Evolutionary conservation across 2,888 invertebrate species (phyloP), one percentile per base, ranked within the genome.

Genomic region (Neria commutata): DNA sequence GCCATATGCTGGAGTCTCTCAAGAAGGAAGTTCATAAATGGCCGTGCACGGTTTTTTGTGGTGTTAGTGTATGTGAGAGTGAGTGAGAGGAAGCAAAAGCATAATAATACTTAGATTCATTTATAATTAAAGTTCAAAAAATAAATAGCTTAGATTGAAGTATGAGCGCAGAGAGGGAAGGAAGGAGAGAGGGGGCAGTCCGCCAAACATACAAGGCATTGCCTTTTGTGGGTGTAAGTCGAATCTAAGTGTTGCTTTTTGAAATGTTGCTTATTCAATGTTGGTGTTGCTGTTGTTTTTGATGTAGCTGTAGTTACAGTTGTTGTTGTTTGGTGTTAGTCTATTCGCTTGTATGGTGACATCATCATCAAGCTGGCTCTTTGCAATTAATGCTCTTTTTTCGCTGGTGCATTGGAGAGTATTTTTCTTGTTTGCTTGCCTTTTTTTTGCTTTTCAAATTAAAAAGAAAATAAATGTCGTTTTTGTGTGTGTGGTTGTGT

Each of bases 101-200:
- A 37, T 37, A n/a, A n/a, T 55, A 56, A 56, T 56, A 56, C 56
- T 56, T 56, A 37, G 11, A 19, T 56, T 50, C 21, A 19, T 51
- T 51, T 51, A 25, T 37, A 49, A 25, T 26, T 42, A 26, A 34
- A 45, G 49, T 50, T 53, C 42, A 42, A 54, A 54, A 52, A 58
- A 58, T 54, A 58, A 58, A 58, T 54, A 58, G 49, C 54, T 54
- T 58, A 49, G n/a, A n/a, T n/a, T n/a, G n/a, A n/a, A n/a, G n/a
- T n/a, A n/a, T n/a, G n/a, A n/a, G n/a, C n/a, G n/a, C n/a, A n/a
- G n/a, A n/a, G n/a, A n/a, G 50, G 45, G 33, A 40, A 26, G 53
- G 25, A 23, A 21, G 29, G 46, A 58, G 45, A 46, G 48, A 24
- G 14, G 10, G 24, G 42, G 33, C 42, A 50, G 46, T 42, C 26